Evolutionary conservation across 1,140 invertebrate genomes (phyloP), one percentile per base, ranked within the genome.

Genomic region (Epicauta chinensis): DNA sequence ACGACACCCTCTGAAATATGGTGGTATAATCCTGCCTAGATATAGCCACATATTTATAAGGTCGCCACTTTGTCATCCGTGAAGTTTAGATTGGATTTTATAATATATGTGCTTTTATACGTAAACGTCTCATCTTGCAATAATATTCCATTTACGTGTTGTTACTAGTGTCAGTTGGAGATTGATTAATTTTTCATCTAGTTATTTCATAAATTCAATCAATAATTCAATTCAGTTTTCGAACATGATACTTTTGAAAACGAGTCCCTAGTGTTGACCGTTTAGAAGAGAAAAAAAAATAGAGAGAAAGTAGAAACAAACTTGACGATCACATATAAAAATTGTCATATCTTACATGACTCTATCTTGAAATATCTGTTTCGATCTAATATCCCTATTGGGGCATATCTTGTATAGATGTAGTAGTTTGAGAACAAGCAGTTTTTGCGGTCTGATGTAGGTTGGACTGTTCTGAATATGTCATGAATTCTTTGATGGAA

Each of bases 1-100:
- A 59, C 60, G 60, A 62, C 60, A 56, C 45, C 46, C 32, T 29
- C 31, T 66, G 58, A 68, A 68, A 62, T 66, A 66, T 67, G 56
- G 60, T 51, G 54, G 49, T 61, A 67, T 68, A 68, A 65, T 68
- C 64, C 59, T 53, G 61, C 63, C 61, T 64, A 61, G 59, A 64
- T 66, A 63, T 68, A 55, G 62, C 65, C 66, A 64, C 66, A 67
- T 69, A 69, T 69, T 69, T 69, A 69, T 69, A 69, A 69, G 65
- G 67, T 66, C 63, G 62, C 58, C 61, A 64, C 60, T 69, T 67
- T 69, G 63, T 69, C 67, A 69, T 67, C 42, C 65, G 42, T 66
- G 67, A 69, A 69, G 67, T 69, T 69, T 69, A 51, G 40, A 51
- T 51, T 51, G 50, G 40, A 51, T 51, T 44, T 42, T 51, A 50